These are phyloP conservation scores for Bilobella aurantiaca DNA, from an alignment of 1,140 invertebrate species.

Conservation along the genomic window DNA sequence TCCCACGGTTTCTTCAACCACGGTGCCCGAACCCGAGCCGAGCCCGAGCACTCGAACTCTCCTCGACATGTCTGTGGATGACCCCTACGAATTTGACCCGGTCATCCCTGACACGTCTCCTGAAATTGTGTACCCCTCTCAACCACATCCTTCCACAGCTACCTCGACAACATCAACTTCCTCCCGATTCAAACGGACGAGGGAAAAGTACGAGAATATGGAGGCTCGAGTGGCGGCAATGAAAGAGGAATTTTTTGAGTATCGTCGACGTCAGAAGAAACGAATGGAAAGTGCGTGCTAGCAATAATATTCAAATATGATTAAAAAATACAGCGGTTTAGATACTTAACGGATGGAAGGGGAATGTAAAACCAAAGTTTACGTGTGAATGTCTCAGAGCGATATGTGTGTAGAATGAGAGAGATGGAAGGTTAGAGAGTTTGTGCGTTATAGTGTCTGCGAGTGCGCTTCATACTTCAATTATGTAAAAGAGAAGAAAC, in stretches of 20 bases:
- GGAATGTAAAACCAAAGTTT: too few species aligned
- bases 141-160: slow-evolving; percentile 31
- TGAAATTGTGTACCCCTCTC: slow-evolving; percentile 31
- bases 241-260: slow-evolving; percentile 90
- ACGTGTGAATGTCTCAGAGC: too few species aligned
- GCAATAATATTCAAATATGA: slow-evolving; percentile 28
- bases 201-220: slow-evolving; percentile 61
- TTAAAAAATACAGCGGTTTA: too few species aligned
- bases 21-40: slow-evolving; percentile 29
- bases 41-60: slow-evolving; percentile 34
- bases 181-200: slow-evolving; percentile 27
- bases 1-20: slow-evolving; percentile 31
- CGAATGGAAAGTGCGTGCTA: slow-evolving; percentile 65
- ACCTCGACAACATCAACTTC: slow-evolving; percentile 32
- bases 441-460: too few species aligned
- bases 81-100: slow-evolving; percentile 88
- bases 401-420: too few species aligned
- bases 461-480: too few species aligned
- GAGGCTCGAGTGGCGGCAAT: slow-evolving; percentile 76
- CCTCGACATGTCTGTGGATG: slow-evolving; percentile 77
- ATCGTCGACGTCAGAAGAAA: slow-evolving; percentile 69
- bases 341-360: too few species aligned
- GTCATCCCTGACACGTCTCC: slow-evolving; percentile 58
- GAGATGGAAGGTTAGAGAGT: too few species aligned
- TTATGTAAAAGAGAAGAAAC: too few species aligned